A percentile compares a stretch with the other conserved stretches of the same genome.
Evolutionary conservation across 2,113 vertebrate species (phyloP).

Genomic region (Laterallus jamaicensis): DNA sequence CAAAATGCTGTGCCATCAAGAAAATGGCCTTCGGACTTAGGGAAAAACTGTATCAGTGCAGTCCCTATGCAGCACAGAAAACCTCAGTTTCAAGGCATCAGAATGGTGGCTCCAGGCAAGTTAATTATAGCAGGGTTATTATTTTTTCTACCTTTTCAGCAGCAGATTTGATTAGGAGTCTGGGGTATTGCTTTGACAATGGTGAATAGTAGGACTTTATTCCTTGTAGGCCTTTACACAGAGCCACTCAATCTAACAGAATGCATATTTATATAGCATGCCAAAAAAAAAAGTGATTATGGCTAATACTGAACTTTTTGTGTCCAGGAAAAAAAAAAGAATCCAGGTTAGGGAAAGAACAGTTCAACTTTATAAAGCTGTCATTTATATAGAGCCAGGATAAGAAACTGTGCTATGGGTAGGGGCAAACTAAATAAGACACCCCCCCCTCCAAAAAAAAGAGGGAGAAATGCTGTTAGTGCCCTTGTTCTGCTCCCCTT

Average conservation of each 20-base stretch:
- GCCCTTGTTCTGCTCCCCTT: not conserved
- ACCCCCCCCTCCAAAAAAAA: not conserved
- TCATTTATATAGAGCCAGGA: not conserved
- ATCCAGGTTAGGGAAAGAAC: not conserved
- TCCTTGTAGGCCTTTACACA: not conserved
- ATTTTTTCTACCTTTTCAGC: conserved; percentile 14
- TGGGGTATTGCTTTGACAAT: conserved; percentile 47
- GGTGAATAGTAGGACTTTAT: conserved; percentile 35
- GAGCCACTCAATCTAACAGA: conserved; percentile 17
- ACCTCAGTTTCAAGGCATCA: not conserved
- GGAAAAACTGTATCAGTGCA: not conserved
- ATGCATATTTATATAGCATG: not conserved
- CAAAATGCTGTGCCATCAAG: not conserved
- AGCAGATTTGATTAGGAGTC: conserved; percentile 39
- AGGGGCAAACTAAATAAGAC: not conserved
- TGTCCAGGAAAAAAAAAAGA: not conserved
- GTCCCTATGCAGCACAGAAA: not conserved
- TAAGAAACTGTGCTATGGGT: not conserved
- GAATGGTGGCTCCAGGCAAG: not conserved
- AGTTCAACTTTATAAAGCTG: not conserved
- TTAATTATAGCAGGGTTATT: conserved; percentile 19
- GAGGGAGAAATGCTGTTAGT: not conserved
- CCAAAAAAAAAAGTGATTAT: conserved; percentile 22
- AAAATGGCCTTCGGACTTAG: not conserved
- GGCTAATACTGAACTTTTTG: not conserved